phyloP scores from a whole-genome alignment of 1,140 invertebrate species.

The Mycetomoellerius zeteki region DNA sequence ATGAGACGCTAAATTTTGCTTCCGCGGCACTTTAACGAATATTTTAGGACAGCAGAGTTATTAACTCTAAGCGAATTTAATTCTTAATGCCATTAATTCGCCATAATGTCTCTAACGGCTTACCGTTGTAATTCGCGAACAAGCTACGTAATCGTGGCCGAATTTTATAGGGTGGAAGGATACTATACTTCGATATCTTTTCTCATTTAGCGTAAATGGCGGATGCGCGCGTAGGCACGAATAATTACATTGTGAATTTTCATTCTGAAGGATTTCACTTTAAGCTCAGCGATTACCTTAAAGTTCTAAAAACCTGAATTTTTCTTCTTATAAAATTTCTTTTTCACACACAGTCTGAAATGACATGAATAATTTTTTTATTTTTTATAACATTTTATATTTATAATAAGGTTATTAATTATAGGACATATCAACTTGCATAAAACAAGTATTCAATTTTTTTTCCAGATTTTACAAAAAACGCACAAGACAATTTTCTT shows the following conservation, averaged over 20 bases:
- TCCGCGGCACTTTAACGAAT: background rate
- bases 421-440: background rate
- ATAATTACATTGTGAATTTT: constrained; percentile 49
- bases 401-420: background rate
- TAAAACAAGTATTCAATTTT: background rate
- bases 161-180: constrained; percentile 40
- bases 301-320: constrained; percentile 21
- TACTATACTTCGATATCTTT: constrained; percentile 28
- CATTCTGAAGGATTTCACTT: background rate
- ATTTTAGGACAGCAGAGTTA: background rate
- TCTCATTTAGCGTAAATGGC: constrained; percentile 13
- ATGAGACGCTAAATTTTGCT: background rate
- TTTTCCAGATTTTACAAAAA: background rate
- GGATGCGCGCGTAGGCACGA: background rate
- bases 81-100: constrained; percentile 26
- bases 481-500: background rate
- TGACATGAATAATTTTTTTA: background rate
- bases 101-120: constrained; percentile 7
- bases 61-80: constrained; percentile 15
- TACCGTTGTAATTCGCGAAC: constrained; percentile 42
- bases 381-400: background rate
- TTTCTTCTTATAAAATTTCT: constrained; percentile 1
- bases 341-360: background rate
- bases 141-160: constrained; percentile 21
- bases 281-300: constrained; percentile 19